Percentiles rank a stretch among this genome's conserved stretches.
Conservation (phyloP, 2,113 vertebrate genomes). For the Cyrtonyx montezumae region DNA sequence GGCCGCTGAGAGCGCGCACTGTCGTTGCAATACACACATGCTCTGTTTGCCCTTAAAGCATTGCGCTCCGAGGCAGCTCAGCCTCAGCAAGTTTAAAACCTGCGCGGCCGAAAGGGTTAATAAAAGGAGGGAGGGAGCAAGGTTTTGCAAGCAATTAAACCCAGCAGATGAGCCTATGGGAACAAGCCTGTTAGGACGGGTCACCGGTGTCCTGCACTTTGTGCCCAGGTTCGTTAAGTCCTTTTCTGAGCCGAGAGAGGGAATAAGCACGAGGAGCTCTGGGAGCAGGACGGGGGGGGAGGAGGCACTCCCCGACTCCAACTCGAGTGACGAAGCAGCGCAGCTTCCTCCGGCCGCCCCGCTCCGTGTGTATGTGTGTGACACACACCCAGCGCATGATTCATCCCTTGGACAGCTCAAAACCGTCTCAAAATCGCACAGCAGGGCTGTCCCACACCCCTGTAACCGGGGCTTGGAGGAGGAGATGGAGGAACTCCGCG, state of each 20-base stretch:
- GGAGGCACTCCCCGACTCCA: neutral
- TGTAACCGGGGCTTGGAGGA: fast-evolving
- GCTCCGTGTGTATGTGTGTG: neutral
- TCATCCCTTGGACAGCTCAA: neutral
- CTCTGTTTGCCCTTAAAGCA: neutral
- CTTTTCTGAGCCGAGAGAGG: neutral
- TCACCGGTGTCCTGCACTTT: neutral
- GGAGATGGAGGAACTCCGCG: neutral
- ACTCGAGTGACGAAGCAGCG: neutral
- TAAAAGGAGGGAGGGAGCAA: neutral
- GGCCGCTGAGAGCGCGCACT: neutral
- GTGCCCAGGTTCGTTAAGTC: neutral
- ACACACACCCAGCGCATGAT: conserved; percentile 41
- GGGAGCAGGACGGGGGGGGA: neutral
- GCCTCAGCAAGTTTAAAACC: neutral
- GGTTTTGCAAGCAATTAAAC: conserved; percentile 14
- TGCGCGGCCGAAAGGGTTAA: conserved; percentile 37
- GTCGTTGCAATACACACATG: fast-evolving
- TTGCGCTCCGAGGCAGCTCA: neutral
- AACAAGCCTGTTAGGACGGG: neutral
- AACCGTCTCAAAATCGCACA: neutral
- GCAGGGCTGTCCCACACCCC: neutral
- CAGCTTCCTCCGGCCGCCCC: conserved; percentile 35
- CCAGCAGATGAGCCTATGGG: neutral
- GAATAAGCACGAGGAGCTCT: neutral